Evolutionary conservation across 1,140 invertebrate species (phyloP), one percentile per base, ranked within the genome.

Genomic region (Drosophila gunungcola): DNA sequence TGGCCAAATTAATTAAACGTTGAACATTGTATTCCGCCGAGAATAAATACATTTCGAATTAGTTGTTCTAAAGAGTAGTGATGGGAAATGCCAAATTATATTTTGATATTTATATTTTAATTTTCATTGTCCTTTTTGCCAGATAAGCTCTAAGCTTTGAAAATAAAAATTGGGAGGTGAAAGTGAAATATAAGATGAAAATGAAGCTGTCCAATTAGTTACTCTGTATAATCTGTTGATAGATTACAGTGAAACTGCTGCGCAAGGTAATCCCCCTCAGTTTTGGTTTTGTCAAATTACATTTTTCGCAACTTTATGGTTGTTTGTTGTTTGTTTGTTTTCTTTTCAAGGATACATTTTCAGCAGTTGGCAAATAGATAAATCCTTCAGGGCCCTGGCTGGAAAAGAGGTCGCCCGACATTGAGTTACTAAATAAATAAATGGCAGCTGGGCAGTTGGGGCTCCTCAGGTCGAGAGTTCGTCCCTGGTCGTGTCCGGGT

Each of bases 351-450:
- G 65, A 72, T 48, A 70, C 45, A 55, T 41, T 68, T 69, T 55
- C 49, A 77, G 55, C 55, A 48, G 38, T 69, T 48, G 74, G 55
- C 55, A 68, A 77, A 77, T 77, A 77, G 73, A 77, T 77, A 77
- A 76, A 67, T 76, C 73, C 61, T 51, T 53, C 61, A 58, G 61
- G 32, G 41, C 16, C n/a, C 29, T n/a, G 29, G 36, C 34, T 42
- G 69, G 16, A 55, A 38, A 36, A 55, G 51, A 43, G 58, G 43
- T 53, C 54, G 51, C 9, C 38, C 72, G 36, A 76, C 73, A 54
- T 76, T 67, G 62, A 67, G 73, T 85, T 67, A 80, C 68, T 83
- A 83, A 72, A 75, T 80, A 84, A 77, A 64, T 83, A 75, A 67
- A 65, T 77, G 64, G 36, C 74, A 51, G 49, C 53, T 60, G 53